Conservation (phyloP, 30 jellyfish, hydroid and myxozoan genomes). For the Euphysa ruthae region DNA sequence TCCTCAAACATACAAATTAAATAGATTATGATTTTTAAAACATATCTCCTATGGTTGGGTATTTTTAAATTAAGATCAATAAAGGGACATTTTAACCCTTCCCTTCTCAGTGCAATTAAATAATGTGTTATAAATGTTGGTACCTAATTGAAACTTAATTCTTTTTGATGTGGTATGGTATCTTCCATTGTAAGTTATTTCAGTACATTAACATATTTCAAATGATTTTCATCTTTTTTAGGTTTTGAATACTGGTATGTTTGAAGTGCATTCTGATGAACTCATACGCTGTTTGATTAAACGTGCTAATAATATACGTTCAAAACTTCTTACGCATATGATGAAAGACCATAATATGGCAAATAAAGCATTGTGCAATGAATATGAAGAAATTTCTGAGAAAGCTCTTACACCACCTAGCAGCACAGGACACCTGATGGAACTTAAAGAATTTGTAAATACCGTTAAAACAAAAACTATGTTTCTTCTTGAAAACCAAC, state of each 20-base stretch:
- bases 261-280: slow-evolving; percentile 85
- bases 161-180: too few species aligned
- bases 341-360: slow-evolving; percentile 67
- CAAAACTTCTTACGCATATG: slow-evolving; percentile 65
- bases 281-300: slow-evolving; percentile 67
- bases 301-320: slow-evolving; percentile 68
- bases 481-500: slow-evolving; percentile 56
- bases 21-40: too few species aligned
- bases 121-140: neutral
- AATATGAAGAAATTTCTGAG: slow-evolving; percentile 81
- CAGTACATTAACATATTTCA: too few species aligned
- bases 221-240: neutral
- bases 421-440: slow-evolving; percentile 89
- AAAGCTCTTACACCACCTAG: slow-evolving; percentile 91
- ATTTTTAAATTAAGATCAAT: too few species aligned
- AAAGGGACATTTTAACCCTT: too few species aligned
- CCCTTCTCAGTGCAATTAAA: too few species aligned
- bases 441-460: slow-evolving; percentile 61
- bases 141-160: too few species aligned
- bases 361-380: slow-evolving; percentile 70
- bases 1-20: too few species aligned
- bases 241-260: slow-evolving; percentile 75
- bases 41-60: too few species aligned
- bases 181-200: too few species aligned
- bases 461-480: slow-evolving; percentile 77